Percentiles rank a stretch among this genome's conserved stretches.
Conservation (phyloP, 2,797 vertebrate species). For the Myotis daubentonii region DNA sequence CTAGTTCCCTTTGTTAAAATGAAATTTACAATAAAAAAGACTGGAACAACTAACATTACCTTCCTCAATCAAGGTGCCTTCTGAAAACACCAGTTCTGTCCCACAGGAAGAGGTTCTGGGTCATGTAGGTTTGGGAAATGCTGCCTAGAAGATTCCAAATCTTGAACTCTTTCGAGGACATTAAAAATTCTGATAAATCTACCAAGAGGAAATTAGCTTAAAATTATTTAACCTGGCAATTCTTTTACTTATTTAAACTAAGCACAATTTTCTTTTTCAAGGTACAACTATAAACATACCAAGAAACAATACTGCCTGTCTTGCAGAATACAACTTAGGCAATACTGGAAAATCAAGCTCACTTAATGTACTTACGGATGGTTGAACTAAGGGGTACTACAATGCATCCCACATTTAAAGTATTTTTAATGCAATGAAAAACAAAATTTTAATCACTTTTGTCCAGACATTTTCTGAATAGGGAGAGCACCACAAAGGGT, state of each 20-base stretch:
- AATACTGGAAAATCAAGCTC: neutral
- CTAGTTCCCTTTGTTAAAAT: neutral
- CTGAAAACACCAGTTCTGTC: neutral
- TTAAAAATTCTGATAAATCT: neutral
- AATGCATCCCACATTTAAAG: neutral
- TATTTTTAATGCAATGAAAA: neutral
- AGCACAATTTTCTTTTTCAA: neutral
- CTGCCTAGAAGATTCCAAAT: neutral
- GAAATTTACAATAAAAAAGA: constrained; percentile 36
- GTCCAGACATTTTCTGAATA: neutral
- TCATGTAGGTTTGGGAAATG: neutral
- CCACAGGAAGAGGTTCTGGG: neutral
- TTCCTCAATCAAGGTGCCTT: neutral
- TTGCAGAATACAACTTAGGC: neutral
- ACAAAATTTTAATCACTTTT: neutral
- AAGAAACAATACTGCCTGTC: neutral
- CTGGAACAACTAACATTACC: neutral
- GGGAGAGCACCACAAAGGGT: neutral
- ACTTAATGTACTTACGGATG: neutral
- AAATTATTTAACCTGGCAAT: neutral
- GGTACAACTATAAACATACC: neutral
- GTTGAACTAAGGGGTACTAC: neutral
- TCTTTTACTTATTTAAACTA: constrained; percentile 1
- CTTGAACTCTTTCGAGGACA: neutral
- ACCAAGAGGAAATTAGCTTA: neutral